These are phyloP conservation scores for Mongoloraphidia duomilia DNA, from an alignment of 2,888 invertebrate species.

Conservation along the genomic window DNA sequence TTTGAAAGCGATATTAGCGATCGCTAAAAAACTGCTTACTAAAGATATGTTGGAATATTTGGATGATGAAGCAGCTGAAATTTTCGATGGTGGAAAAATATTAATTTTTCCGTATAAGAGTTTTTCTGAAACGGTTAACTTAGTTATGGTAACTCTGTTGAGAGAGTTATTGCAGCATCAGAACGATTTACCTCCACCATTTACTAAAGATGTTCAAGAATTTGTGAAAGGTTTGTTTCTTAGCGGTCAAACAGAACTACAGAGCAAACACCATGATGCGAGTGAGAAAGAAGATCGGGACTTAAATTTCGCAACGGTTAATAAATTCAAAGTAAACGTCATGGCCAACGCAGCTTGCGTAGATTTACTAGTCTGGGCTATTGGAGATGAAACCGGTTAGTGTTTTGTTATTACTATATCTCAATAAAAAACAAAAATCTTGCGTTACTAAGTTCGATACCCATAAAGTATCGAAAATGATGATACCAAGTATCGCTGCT, in stretches of 20 bases:
- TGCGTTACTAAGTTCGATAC: too few species aligned
- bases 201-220: constrained; percentile 86
- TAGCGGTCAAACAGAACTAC: constrained; percentile 85
- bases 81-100: constrained; percentile 56
- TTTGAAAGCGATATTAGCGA: constrained; percentile 60
- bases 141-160: constrained; percentile 83
- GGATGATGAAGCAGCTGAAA: constrained; percentile 72
- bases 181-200: constrained; percentile 74
- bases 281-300: constrained; percentile 73
- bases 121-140: constrained; percentile 85
- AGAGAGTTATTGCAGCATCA: constrained; percentile 84
- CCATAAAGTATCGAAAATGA: too few species aligned
- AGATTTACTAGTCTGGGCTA: constrained; percentile 94
- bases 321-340: constrained; percentile 87
- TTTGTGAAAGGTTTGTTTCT: constrained; percentile 81
- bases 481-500: too few species aligned
- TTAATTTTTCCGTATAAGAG: constrained; percentile 79
- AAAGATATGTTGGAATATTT: constrained; percentile 69
- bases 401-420: background rate
- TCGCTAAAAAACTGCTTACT: constrained; percentile 72
- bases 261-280: constrained; percentile 70
- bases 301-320: constrained; percentile 65
- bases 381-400: constrained; percentile 87
- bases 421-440: background rate
- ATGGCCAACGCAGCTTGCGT: constrained; percentile 97